A percentile compares a stretch with the other conserved stretches of the same genome.
Conservation (phyloP, 2,113 vertebrate genomes). For the Pampusana beccarii region DNA sequence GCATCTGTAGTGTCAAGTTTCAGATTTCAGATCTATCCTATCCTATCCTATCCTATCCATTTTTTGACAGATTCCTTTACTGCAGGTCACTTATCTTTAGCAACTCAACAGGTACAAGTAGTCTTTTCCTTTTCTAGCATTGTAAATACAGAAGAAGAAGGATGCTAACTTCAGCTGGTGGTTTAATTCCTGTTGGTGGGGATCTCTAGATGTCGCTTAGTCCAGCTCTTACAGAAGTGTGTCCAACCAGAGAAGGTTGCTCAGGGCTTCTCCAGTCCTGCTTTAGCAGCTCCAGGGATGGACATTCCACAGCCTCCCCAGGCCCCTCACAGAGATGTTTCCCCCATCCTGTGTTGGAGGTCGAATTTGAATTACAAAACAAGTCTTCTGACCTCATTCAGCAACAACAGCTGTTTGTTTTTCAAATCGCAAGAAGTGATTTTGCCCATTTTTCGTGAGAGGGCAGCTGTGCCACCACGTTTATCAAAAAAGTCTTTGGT, state of each 20-base stretch:
- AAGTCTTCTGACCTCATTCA: not conserved
- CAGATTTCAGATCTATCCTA: not conserved
- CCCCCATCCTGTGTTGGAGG: not conserved
- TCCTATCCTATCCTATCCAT: not conserved
- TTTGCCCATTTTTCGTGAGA: not conserved
- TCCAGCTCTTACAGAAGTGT: not conserved
- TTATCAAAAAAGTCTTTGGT: conserved; percentile 7
- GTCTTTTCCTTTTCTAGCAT: not conserved
- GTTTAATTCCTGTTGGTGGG: not conserved
- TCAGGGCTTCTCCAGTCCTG: not conserved
- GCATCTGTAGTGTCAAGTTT: not conserved
- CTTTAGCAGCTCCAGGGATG: not conserved
- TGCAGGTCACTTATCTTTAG: not conserved
- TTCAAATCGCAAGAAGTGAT: not conserved
- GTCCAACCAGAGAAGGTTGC: not conserved
- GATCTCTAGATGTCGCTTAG: not conserved
- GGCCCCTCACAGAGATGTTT: not conserved
- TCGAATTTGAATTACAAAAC: not conserved
- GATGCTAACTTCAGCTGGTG: not conserved
- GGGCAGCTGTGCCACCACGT: not conserved
- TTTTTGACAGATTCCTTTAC: not conserved
- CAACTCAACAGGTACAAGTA: not conserved
- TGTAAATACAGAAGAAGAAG: not conserved
- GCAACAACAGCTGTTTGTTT: not conserved
- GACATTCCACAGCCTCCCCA: not conserved